Percentiles rank a stretch among this genome's conserved stretches.
These are phyloP conservation scores for Pagetopsis macropterus DNA, from an alignment of 2,797 vertebrate genomes.

Conservation along the genomic window DNA sequence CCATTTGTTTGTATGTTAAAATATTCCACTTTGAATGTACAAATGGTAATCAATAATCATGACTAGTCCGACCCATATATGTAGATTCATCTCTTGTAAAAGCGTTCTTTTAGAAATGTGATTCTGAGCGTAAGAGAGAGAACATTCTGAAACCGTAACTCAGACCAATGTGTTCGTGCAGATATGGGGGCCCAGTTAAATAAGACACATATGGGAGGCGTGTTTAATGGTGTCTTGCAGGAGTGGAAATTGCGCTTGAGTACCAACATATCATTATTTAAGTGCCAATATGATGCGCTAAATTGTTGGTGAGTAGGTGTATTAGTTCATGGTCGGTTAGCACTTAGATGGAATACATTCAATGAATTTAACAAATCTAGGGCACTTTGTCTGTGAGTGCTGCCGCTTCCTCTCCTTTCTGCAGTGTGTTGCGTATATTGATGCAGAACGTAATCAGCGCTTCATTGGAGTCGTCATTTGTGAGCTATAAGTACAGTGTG, in stretches of 20 bases:
- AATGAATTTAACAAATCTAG: neutral
- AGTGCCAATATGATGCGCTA: neutral
- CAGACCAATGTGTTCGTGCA: neutral
- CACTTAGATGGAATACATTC: neutral
- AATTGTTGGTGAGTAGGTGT: neutral
- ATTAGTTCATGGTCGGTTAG: too few species aligned
- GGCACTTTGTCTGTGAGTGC: neutral
- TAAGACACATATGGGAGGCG: neutral
- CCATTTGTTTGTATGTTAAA: neutral
- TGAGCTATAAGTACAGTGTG: neutral
- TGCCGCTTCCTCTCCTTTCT: neutral
- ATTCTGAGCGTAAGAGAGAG: too few species aligned
- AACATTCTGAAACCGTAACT: neutral
- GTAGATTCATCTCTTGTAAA: too few species aligned
- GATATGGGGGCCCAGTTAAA: neutral
- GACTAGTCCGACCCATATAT: neutral
- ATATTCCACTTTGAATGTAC: neutral
- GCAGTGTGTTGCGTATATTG: neutral
- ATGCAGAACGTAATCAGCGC: neutral
- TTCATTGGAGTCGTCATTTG: constrained; percentile 13
- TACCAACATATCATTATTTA: neutral
- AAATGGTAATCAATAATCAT: neutral
- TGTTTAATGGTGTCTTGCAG: neutral
- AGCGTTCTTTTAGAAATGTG: too few species aligned
- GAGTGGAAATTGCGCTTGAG: neutral